Percentiles rank a stretch among this genome's conserved stretches.
These are phyloP conservation scores for Drosophila virilis DNA, from an alignment of 1,140 invertebrate species.

Conservation along the genomic window DNA sequence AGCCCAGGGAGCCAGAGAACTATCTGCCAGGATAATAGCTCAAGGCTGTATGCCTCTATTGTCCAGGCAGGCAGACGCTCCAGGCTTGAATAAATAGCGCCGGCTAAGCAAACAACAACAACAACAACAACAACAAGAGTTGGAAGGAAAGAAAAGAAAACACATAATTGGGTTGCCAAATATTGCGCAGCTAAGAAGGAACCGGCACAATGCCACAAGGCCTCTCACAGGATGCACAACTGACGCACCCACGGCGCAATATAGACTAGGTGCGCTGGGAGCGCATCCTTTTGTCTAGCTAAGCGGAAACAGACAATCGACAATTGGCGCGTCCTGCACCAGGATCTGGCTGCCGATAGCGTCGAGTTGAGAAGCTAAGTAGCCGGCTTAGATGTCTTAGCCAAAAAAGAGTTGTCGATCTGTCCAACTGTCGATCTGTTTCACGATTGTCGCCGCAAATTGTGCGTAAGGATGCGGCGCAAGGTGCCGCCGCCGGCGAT, in stretches of 20 bases:
- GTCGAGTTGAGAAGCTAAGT: conserved; percentile 73
- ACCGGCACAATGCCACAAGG: conserved; percentile 6
- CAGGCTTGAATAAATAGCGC: conserved; percentile 70
- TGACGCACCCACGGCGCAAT: conserved; percentile 36
- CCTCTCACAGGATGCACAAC: background rate
- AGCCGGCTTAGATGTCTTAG: conserved; percentile 27
- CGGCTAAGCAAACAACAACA: conserved; percentile 69
- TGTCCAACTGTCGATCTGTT: background rate
- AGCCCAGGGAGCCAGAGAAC: conserved; percentile 24
- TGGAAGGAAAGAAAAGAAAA: background rate
- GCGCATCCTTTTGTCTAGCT: conserved; percentile 7
- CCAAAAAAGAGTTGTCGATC: conserved; percentile 62
- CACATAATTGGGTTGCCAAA: conserved; percentile 76
- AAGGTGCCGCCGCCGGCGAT: conserved; percentile 10
- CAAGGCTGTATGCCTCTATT: conserved; percentile 77
- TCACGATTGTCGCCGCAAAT: conserved; percentile 42
- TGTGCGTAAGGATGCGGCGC: conserved; percentile 43
- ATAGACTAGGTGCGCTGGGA: background rate
- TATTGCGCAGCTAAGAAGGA: conserved; percentile 60
- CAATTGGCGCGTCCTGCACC: conserved; percentile 10
- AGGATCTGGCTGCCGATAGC: conserved; percentile 23
- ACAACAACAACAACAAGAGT: background rate
- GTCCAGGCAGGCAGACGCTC: conserved; percentile 29
- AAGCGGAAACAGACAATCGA: conserved; percentile 48
- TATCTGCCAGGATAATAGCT: conserved; percentile 72